These are phyloP conservation scores for Charanyca ferruginea DNA, from an alignment of 2,888 invertebrate genomes.

Conservation along the genomic window DNA sequence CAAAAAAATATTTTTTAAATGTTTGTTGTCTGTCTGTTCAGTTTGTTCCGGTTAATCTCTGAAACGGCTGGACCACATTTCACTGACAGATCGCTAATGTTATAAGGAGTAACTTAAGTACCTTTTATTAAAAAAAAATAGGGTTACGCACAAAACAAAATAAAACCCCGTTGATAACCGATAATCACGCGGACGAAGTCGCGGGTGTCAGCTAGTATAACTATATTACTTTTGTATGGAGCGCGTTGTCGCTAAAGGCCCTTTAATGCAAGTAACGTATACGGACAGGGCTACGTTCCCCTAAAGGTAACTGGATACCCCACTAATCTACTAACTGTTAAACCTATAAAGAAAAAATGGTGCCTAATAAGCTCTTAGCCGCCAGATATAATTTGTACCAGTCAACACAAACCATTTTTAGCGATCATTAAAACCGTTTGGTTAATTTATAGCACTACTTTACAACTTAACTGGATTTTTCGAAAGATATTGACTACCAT, in stretches of 20 bases:
- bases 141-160: no score
- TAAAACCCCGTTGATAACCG: no score
- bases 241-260: not conserved
- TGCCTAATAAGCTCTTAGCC: constrained; percentile 48
- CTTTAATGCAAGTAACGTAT: constrained; percentile 23
- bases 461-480: constrained; percentile 28
- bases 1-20: no score
- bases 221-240: not conserved
- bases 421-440: constrained; percentile 54
- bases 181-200: no score
- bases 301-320: constrained; percentile 56
- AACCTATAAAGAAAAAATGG: constrained; percentile 47
- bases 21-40: no score
- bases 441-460: constrained; percentile 53
- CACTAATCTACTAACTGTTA: constrained; percentile 38
- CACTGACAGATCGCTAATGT: no score
- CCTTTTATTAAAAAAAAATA: no score
- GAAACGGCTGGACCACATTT: no score
- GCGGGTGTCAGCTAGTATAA: no score
- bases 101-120: no score
- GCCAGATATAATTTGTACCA: constrained; percentile 44
- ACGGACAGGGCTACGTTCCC: constrained; percentile 34
- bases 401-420: constrained; percentile 60
- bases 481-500: constrained; percentile 34
- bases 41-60: no score